Percentiles rank a stretch among this genome's conserved stretches.
Evolutionary conservation across 2,888 invertebrate genomes (phyloP).

Genomic region (Kuschelorhynchus macadamiae): DNA sequence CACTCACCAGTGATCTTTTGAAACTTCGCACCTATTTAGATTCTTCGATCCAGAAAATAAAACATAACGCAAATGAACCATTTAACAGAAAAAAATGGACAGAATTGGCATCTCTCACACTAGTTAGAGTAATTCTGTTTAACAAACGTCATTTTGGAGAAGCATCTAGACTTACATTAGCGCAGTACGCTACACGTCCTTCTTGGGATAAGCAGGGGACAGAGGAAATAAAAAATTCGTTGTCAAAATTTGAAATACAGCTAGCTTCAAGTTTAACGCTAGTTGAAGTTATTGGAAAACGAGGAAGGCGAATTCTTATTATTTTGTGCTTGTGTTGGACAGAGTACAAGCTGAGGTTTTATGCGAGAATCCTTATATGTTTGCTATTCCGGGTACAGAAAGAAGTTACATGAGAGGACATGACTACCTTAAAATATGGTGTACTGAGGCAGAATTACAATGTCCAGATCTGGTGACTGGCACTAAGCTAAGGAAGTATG

Average conservation of each 20-base stretch:
- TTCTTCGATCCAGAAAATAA: conserved; percentile 24
- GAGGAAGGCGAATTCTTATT: too few relatives aligned
- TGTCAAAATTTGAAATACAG: conserved; percentile 44
- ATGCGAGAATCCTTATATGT: too few relatives aligned
- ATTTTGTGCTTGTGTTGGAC: too few relatives aligned
- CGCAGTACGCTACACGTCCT: conserved; percentile 40
- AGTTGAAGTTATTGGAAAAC: conserved; percentile 45
- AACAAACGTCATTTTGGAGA: conserved; percentile 53
- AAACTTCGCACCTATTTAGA: conserved; percentile 43
- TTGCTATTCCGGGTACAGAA: too few relatives aligned
- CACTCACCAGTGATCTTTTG: conserved; percentile 50
- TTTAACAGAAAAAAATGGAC: conserved; percentile 6
- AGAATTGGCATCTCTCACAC: conserved; percentile 25
- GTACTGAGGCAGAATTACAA: too few relatives aligned
- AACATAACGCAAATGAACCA: too few relatives aligned
- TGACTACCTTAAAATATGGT: too few relatives aligned
- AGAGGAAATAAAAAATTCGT: conserved; percentile 41
- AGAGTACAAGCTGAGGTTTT: too few relatives aligned
- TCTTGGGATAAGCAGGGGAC: conserved; percentile 40
- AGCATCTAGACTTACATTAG: conserved; percentile 45
- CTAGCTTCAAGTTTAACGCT: conserved; percentile 40
- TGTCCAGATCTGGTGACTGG: too few relatives aligned
- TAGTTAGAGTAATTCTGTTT: conserved; percentile 48
- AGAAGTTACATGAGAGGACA: too few relatives aligned
- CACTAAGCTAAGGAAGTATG: too few relatives aligned